Conservation (phyloP, 1,140 invertebrate species). For the Colletes gigas region DNA sequence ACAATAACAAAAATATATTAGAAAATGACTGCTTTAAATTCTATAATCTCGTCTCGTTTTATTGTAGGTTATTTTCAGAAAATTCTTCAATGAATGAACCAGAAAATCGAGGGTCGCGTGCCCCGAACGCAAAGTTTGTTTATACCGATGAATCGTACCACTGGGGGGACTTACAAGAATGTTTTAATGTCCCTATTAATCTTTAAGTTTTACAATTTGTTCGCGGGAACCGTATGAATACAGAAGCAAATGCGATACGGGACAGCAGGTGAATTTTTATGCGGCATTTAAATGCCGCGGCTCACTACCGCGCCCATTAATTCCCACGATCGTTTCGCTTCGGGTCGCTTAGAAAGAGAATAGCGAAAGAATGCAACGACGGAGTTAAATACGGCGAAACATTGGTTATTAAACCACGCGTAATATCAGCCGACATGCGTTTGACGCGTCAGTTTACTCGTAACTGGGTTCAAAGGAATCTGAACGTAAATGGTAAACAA, state of each 20-base stretch:
- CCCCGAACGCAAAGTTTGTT: neutral
- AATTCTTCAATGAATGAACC: no score
- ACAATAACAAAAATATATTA: no score
- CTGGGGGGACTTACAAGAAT: conserved; percentile 11
- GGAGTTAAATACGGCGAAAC: conserved; percentile 29
- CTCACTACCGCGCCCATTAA: conserved; percentile 44
- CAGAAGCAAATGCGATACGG: neutral
- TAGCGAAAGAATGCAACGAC: conserved; percentile 5
- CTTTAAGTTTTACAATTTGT: conserved; percentile 37
- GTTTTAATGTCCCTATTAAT: conserved; percentile 29
- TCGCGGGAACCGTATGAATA: conserved; percentile 30
- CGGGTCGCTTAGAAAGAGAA: neutral
- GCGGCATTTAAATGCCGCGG: conserved; percentile 41
- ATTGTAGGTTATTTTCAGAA: no score
- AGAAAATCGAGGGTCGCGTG: neutral
- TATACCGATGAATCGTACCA: neutral
- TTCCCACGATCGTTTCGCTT: conserved; percentile 37
- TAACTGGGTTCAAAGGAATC: neutral
- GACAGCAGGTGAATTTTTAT: conserved; percentile 42
- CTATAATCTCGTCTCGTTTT: no score
- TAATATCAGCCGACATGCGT: neutral
- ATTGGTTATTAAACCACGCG: conserved; percentile 8
- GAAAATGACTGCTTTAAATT: no score
- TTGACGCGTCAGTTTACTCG: conserved; percentile 15
- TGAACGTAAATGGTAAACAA: neutral